These are phyloP conservation scores for Pardalotus punctatus DNA, from an alignment of 2,113 vertebrate genomes.

Conservation along the genomic window DNA sequence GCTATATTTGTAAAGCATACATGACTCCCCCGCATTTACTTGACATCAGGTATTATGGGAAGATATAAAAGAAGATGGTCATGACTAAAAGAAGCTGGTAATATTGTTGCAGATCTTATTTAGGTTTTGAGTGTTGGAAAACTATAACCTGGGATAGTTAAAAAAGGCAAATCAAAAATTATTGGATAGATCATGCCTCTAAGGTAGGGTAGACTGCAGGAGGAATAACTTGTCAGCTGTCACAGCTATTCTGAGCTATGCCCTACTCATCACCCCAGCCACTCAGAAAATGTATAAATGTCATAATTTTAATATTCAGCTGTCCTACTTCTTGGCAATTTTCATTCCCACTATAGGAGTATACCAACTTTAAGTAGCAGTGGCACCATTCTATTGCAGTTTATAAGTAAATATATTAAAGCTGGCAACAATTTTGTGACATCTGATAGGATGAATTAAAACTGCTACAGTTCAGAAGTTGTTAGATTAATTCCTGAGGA, in stretches of 20 bases:
- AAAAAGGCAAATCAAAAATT: not conserved
- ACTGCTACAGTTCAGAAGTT: not conserved
- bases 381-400: not conserved
- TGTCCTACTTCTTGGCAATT: not conserved
- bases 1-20: not conserved
- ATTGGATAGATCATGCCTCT: not conserved
- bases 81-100: not conserved
- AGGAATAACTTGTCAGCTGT: not conserved
- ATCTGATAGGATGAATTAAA: not conserved
- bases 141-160: not conserved
- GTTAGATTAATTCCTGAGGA: not conserved
- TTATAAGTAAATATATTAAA: not conserved
- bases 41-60: not conserved
- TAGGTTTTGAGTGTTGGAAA: not conserved
- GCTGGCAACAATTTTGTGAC: not conserved
- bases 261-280: not conserved
- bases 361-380: not conserved
- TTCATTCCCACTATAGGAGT: not conserved
- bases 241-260: not conserved
- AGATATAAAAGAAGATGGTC: not conserved
- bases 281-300: not conserved
- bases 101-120: not conserved
- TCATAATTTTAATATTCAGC: not conserved
- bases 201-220: not conserved
- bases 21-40: rapidly evolving